A percentile compares a stretch with the other conserved stretches of the same genome.
Conservation (phyloP, 2,888 invertebrate genomes). For the Crossocerus cetratus region DNA sequence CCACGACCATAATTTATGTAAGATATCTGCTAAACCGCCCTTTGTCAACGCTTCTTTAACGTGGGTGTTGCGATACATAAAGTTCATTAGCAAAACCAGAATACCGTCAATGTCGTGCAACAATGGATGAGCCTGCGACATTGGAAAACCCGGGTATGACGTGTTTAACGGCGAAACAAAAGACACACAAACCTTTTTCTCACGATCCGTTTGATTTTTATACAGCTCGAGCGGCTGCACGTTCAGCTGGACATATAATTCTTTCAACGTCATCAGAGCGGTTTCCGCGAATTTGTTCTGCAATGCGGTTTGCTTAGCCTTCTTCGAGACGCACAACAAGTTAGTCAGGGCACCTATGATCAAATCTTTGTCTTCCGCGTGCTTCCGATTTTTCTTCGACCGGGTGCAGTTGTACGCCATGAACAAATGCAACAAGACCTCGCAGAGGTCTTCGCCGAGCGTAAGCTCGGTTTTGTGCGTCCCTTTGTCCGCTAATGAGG, state of each 20-base stretch:
- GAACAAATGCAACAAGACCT: slow-evolving; percentile 76
- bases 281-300: slow-evolving; percentile 74
- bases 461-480: slow-evolving; percentile 16
- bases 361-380: slow-evolving; percentile 73
- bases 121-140: slow-evolving; percentile 76
- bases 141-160: slow-evolving; percentile 8
- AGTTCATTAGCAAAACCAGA: slow-evolving; percentile 80
- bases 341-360: slow-evolving; percentile 76
- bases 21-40: slow-evolving; percentile 79
- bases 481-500: background rate
- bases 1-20: slow-evolving; percentile 85
- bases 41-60: slow-evolving; percentile 80
- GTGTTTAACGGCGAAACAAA: background rate
- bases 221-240: slow-evolving; percentile 77
- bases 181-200: slow-evolving; percentile 69
- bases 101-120: slow-evolving; percentile 80
- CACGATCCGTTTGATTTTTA: slow-evolving; percentile 74
- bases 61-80: slow-evolving; percentile 78
- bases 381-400: slow-evolving; percentile 67
- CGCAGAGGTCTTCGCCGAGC: slow-evolving; percentile 77
- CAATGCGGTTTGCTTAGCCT: slow-evolving; percentile 77
- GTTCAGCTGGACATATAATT: slow-evolving; percentile 77
- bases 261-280: slow-evolving; percentile 76
- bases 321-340: slow-evolving; percentile 76
- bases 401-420: slow-evolving; percentile 74